These are phyloP conservation scores for Hesperia comma DNA, from an alignment of 2,888 invertebrate species.

Conservation along the genomic window DNA sequence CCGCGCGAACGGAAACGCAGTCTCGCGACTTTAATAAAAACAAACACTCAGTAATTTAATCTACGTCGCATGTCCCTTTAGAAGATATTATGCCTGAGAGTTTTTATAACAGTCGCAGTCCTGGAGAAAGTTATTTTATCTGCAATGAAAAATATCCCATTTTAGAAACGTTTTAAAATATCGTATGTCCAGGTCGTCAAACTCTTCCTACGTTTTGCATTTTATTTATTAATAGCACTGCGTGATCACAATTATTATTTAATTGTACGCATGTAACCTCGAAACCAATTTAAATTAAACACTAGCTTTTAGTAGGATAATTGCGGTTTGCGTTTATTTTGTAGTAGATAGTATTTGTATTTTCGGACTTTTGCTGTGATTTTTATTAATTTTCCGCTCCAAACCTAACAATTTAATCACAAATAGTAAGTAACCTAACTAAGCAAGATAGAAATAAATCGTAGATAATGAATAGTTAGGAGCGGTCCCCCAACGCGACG, in stretches of 20 bases:
- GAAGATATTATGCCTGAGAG: conserved; percentile 24
- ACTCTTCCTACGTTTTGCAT: not conserved
- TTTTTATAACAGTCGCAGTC: conserved; percentile 12
- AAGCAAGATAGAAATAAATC: too few relatives aligned
- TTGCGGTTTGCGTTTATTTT: not conserved
- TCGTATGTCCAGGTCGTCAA: not conserved
- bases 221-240: not conserved
- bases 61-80: conserved; percentile 33
- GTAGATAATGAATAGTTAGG: too few relatives aligned
- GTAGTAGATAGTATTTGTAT: not conserved
- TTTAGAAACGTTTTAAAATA: not conserved
- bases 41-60: conserved; percentile 31
- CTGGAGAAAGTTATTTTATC: not conserved
- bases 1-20: conserved; percentile 15
- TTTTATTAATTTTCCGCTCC: too few relatives aligned
- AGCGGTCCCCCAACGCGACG: too few relatives aligned
- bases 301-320: not conserved
- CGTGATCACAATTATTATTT: not conserved
- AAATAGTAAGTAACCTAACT: too few relatives aligned
- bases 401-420: too few relatives aligned
- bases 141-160: too few relatives aligned
- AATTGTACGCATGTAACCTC: not conserved
- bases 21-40: conserved; percentile 32
- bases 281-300: not conserved
- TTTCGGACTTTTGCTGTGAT: too few relatives aligned